These are phyloP conservation scores for Cecidostiba fungosa DNA, from an alignment of 2,888 invertebrate species.

Conservation along the genomic window DNA sequence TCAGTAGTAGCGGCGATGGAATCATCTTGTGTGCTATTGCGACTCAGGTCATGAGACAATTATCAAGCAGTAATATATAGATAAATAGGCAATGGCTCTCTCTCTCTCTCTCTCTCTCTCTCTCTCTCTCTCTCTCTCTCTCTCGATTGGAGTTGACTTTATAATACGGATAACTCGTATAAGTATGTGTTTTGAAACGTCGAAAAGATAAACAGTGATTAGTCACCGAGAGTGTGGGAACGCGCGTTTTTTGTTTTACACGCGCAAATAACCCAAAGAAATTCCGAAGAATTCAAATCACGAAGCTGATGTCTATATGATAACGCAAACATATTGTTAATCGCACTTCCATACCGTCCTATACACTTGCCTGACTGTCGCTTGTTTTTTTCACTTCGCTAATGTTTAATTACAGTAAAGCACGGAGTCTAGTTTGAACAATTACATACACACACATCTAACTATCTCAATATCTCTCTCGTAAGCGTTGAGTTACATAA, in stretches of 20 bases:
- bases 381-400: no score
- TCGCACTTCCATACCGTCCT: neutral
- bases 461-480: neutral
- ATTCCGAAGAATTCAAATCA: neutral
- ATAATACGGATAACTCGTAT: neutral
- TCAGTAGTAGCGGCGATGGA: neutral
- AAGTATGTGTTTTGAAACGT: neutral
- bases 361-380: no score
- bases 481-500: conserved; percentile 7
- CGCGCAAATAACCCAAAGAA: neutral
- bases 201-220: neutral
- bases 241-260: neutral
- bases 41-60: neutral
- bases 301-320: neutral
- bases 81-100: neutral
- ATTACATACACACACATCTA: neutral
- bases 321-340: neutral
- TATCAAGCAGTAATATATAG: neutral
- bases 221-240: neutral
- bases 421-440: neutral
- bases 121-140: neutral
- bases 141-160: neutral
- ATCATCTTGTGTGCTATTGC: neutral
- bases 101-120: no score
- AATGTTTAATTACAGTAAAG: neutral